phyloP scores from a whole-genome alignment of 2,888 invertebrate genomes.

The Eilema caniola region DNA sequence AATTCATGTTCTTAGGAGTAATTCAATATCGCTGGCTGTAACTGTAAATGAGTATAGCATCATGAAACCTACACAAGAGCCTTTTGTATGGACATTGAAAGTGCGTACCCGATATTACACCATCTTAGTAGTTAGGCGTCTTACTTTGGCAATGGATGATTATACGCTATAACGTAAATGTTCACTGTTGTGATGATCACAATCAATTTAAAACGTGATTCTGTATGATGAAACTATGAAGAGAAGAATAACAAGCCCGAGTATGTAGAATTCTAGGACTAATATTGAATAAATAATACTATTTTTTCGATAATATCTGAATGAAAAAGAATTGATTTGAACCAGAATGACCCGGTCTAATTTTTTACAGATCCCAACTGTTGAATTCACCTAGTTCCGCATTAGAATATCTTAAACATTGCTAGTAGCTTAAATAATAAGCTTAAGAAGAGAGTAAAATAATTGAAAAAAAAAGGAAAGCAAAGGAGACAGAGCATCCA shows the following conservation, averaged over 20 bases:
- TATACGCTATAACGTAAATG: background rate
- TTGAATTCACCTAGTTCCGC: background rate
- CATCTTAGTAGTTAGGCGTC: too few species aligned
- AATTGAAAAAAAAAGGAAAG: background rate
- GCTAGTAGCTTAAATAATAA: too few species aligned
- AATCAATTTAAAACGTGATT: background rate
- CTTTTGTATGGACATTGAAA: constrained; percentile 4
- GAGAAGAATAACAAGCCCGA: too few species aligned
- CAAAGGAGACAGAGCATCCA: background rate
- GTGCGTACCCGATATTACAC: background rate
- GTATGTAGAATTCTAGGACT: too few species aligned
- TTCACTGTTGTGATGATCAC: too few species aligned
- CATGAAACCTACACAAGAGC: constrained; percentile 3
- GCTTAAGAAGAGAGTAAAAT: background rate
- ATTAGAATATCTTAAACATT: background rate
- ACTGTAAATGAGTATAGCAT: background rate
- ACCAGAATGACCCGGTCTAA: background rate
- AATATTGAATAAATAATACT: too few species aligned
- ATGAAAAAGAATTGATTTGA: too few species aligned
- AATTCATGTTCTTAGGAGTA: background rate
- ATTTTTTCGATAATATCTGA: too few species aligned
- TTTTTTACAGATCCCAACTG: background rate
- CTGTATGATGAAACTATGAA: too few species aligned
- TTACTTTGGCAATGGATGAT: background rate
- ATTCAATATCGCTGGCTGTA: background rate